Conservation (phyloP, 1,140 invertebrate species). For the Lordiphosa stackelbergi region DNA sequence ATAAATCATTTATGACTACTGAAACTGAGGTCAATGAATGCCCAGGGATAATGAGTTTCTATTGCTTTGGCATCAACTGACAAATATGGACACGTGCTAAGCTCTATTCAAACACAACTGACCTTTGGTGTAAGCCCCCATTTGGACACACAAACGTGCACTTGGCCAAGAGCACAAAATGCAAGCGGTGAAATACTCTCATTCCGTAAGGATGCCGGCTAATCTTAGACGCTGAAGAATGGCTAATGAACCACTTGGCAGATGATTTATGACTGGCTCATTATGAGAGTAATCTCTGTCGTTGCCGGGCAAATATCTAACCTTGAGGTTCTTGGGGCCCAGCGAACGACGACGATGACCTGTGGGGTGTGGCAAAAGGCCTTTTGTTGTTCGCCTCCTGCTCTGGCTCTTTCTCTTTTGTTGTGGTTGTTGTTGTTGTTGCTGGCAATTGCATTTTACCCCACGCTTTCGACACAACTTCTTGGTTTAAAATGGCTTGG, state of each 20-base stretch:
- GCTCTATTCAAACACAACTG: too few relatives aligned
- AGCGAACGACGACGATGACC: constrained; percentile 8
- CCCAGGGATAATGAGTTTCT: too few relatives aligned
- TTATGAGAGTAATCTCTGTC: constrained; percentile 48
- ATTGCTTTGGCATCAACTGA: too few relatives aligned
- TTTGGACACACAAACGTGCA: too few relatives aligned
- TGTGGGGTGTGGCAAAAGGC: constrained; percentile 39
- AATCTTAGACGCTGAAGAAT: not conserved
- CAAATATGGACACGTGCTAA: too few relatives aligned
- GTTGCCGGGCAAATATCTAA: constrained; percentile 51
- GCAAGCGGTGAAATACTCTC: not conserved
- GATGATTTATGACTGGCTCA: constrained; percentile 35
- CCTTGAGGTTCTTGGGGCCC: constrained; percentile 37
- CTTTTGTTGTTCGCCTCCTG: constrained; percentile 27
- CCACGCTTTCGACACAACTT: constrained; percentile 42
- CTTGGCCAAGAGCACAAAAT: too few relatives aligned
- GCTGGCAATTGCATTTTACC: constrained; percentile 25
- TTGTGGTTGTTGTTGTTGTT: not conserved
- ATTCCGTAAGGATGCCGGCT: constrained; percentile 1
- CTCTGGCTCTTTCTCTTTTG: constrained; percentile 21
- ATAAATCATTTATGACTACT: too few relatives aligned
- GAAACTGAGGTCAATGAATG: too few relatives aligned
- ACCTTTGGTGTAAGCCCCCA: too few relatives aligned
- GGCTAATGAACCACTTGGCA: constrained; percentile 11
- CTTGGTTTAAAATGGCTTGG: constrained; percentile 73